Percentiles rank a stretch among this genome's conserved stretches.
Conservation (phyloP, 53 echinoderm and acorn worm genomes). For the Hippasteria phrygiana region DNA sequence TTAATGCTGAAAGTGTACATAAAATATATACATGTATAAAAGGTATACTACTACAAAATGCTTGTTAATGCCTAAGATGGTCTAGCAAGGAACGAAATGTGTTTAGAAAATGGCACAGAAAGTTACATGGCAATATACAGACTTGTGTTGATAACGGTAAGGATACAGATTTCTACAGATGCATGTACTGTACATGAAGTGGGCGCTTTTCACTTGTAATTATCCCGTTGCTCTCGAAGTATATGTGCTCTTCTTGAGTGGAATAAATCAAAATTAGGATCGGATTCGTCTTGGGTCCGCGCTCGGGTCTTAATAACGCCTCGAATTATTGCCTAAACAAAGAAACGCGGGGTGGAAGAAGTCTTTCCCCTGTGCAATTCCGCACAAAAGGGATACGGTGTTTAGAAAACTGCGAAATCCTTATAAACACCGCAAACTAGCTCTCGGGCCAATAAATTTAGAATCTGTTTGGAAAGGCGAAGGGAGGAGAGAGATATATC, state of each 20-base stretch:
- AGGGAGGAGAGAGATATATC: conserved; percentile 38
- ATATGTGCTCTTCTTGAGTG: conserved; percentile 4
- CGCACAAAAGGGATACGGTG: background rate
- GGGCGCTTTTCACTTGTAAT: conserved; percentile 4
- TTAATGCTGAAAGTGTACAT: too few species aligned
- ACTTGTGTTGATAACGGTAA: too few species aligned
- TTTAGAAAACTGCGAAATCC: conserved; percentile 44
- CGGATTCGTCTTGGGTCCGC: background rate
- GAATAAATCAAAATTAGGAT: conserved; percentile 47
- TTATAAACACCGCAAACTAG: conserved; percentile 40
- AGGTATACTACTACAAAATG: too few species aligned
- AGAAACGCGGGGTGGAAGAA: background rate
- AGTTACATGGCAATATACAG: too few species aligned
- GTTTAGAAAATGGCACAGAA: too few species aligned
- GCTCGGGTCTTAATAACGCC: conserved; percentile 8
- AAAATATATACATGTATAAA: too few species aligned
- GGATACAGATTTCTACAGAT: too few species aligned
- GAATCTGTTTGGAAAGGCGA: conserved; percentile 38
- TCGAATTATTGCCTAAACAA: conserved; percentile 64
- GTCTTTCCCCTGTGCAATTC: background rate
- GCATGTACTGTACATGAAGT: too few species aligned
- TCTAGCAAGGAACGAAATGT: too few species aligned
- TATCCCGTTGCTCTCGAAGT: background rate
- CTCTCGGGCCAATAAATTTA: conserved; percentile 33
- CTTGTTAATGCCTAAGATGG: too few species aligned